These are phyloP conservation scores for Siniperca chuatsi DNA, from an alignment of 2,113 vertebrate genomes.

Conservation along the genomic window DNA sequence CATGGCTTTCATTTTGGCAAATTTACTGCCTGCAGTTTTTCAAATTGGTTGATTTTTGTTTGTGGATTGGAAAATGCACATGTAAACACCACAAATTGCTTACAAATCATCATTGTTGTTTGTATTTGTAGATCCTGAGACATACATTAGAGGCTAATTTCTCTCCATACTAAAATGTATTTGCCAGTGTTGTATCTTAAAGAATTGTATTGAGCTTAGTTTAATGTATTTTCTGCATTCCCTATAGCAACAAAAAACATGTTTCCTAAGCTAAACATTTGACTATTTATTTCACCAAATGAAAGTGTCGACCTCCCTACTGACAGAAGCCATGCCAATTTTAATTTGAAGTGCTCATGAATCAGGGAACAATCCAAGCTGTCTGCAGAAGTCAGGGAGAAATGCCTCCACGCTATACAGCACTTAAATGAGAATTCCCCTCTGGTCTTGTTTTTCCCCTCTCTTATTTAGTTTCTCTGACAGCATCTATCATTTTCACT, in stretches of 20 bases:
- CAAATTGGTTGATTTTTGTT: constrained; percentile 1
- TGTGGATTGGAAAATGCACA: constrained; percentile 4
- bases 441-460: constrained; percentile 28
- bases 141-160: constrained; percentile 4
- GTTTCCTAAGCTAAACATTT: background rate
- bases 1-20: background rate
- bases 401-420: constrained; percentile 35
- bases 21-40: background rate
- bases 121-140: constrained; percentile 14
- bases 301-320: constrained; percentile 50
- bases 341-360: constrained; percentile 28
- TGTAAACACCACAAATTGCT: background rate
- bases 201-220: background rate
- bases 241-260: background rate
- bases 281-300: constrained; percentile 53
- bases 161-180: background rate
- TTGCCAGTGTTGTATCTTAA: background rate
- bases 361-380: constrained; percentile 48
- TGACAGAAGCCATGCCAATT: constrained; percentile 28
- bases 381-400: constrained; percentile 57
- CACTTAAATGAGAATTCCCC: constrained; percentile 63
- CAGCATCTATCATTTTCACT: constrained; percentile 39
- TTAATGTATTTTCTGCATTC: constrained; percentile 10
- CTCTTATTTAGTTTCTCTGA: constrained; percentile 38
- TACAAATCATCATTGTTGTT: background rate